Percentiles rank a stretch among this genome's conserved stretches.
These are phyloP conservation scores for Catagonus wagneri DNA, from an alignment of 2,113 vertebrate genomes.

Conservation along the genomic window DNA sequence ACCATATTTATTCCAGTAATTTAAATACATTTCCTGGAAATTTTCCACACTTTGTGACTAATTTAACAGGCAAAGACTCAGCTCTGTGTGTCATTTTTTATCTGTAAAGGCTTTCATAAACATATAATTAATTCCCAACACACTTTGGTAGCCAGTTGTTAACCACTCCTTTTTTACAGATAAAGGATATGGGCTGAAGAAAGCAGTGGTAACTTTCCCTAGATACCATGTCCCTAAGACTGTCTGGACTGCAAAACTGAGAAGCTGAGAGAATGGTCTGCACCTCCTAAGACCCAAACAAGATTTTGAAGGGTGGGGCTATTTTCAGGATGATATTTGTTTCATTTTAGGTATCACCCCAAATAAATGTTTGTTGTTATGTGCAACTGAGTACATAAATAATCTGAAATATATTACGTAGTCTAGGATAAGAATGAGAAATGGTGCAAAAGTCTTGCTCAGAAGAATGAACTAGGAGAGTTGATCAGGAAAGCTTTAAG, in stretches of 20 bases:
- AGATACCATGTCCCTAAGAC: not conserved
- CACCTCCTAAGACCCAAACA: not conserved
- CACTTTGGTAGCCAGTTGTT: not conserved
- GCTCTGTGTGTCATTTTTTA: not conserved
- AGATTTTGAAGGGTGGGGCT: not conserved
- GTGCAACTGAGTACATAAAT: not conserved
- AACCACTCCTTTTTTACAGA: not conserved
- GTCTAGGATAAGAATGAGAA: too few relatives aligned
- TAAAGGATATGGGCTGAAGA: not conserved
- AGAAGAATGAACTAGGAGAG: too few relatives aligned
- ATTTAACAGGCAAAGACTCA: slow-evolving; percentile 23
- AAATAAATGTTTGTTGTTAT: not conserved
- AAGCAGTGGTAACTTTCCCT: not conserved
- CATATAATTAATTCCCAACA: not conserved
- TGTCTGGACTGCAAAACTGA: not conserved
- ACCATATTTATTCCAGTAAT: not conserved
- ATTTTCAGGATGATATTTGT: not conserved
- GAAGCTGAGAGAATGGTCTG: not conserved
- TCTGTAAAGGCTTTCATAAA: slow-evolving; percentile 54
- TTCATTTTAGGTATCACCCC: not conserved
- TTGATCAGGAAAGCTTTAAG: too few relatives aligned
- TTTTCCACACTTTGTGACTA: slow-evolving; percentile 4
- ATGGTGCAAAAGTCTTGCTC: too few relatives aligned
- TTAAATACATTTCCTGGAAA: slow-evolving; percentile 45
- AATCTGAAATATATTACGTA: too few relatives aligned